Conservation (phyloP, 2,797 vertebrate species). For the Anabas testudineus region DNA sequence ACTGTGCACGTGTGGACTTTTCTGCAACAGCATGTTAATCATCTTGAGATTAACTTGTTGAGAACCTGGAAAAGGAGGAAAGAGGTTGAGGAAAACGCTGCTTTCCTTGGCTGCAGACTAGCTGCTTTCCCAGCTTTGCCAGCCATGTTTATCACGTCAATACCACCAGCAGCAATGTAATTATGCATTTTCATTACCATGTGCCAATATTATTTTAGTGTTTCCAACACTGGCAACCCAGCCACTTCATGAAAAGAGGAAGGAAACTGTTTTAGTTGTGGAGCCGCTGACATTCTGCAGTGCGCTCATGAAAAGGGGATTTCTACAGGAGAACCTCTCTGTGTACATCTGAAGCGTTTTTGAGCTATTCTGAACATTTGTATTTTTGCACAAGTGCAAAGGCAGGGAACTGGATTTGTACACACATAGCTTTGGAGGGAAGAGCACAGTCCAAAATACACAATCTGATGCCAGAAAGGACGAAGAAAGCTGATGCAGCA, state of each 20-base stretch:
- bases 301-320: slow-evolving; percentile 30
- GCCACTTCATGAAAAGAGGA: slow-evolving; percentile 38
- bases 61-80: slow-evolving; percentile 19
- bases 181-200: slow-evolving; percentile 38
- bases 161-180: slow-evolving; percentile 24
- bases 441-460: slow-evolving; percentile 60
- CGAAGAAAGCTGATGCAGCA: slow-evolving; percentile 66
- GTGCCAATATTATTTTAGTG: slow-evolving; percentile 34
- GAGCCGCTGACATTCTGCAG: slow-evolving; percentile 30
- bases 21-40: slow-evolving; percentile 51
- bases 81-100: slow-evolving; percentile 41
- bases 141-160: slow-evolving; percentile 43
- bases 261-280: slow-evolving; percentile 36
- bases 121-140: slow-evolving; percentile 26
- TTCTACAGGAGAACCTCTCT: slow-evolving; percentile 22
- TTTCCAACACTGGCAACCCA: slow-evolving; percentile 25
- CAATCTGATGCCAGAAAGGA: slow-evolving; percentile 52
- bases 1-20: slow-evolving; percentile 24
- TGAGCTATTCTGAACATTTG: slow-evolving; percentile 43
- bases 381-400: slow-evolving; percentile 32
- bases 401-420: slow-evolving; percentile 37
- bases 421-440: slow-evolving; percentile 25
- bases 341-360: slow-evolving; percentile 17
- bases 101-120: slow-evolving; percentile 58
- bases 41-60: slow-evolving; percentile 44